phyloP scores from a whole-genome alignment of 2,797 vertebrate species.

The Xenentodon cancila region DNA sequence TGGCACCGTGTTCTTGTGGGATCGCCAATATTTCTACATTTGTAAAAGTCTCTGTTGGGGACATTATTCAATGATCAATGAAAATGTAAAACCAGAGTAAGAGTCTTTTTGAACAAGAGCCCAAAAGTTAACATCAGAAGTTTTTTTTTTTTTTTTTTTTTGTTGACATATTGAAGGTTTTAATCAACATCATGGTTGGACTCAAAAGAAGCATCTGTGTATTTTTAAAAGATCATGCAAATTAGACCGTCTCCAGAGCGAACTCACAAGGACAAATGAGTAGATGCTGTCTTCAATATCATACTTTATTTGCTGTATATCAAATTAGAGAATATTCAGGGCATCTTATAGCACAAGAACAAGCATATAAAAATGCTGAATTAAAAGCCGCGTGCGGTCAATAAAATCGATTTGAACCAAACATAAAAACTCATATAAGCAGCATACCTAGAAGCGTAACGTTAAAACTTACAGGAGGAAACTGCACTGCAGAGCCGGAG shows the following conservation, averaged over 20 bases:
- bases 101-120: too few species aligned
- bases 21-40: neutral
- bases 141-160: too few species aligned
- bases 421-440: neutral
- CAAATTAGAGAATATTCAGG: conserved; percentile 28
- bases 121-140: too few species aligned
- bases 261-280: conserved; percentile 7
- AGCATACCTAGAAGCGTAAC: conserved; percentile 1
- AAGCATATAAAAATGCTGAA: conserved; percentile 1
- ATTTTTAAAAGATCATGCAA: neutral
- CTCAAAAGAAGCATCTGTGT: neutral
- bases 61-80: too few species aligned
- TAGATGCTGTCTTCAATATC: conserved; percentile 25
- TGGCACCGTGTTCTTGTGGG: neutral
- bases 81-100: too few species aligned
- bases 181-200: too few species aligned
- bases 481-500: neutral
- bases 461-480: neutral
- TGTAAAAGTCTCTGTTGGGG: too few species aligned
- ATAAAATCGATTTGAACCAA: conserved; percentile 1
- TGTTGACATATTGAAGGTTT: too few species aligned
- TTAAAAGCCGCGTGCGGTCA: conserved; percentile 1
- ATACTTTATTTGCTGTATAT: conserved; percentile 62
- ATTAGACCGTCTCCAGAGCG: neutral
- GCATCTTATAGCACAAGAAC: conserved; percentile 17